A percentile compares a stretch with the other conserved stretches of the same genome.
Evolutionary conservation across 53 echinoderm and acorn worm genomes (phyloP).

Genomic region (Crossaster papposus): DNA sequence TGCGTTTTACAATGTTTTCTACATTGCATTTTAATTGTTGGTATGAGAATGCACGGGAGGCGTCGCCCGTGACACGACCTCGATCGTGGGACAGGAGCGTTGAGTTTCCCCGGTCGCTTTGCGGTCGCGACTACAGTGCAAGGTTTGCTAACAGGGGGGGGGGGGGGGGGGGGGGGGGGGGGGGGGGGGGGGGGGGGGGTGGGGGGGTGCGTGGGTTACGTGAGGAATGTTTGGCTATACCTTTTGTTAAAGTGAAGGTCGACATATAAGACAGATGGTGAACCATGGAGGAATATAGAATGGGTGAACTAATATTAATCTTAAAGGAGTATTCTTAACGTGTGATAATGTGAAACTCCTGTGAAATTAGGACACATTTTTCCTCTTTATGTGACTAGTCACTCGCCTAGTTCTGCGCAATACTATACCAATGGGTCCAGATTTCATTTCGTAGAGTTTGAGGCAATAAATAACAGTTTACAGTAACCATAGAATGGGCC

Average conservation of each 20-base stretch:
- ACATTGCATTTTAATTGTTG: neutral
- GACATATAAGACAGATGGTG: conserved; percentile 23
- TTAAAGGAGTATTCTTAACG: neutral
- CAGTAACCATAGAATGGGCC: no score
- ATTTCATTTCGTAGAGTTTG: no score
- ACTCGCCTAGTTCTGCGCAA: no score
- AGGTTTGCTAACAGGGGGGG: no score
- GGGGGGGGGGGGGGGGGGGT: no score
- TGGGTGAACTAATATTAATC: conserved; percentile 2
- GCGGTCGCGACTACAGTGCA: neutral
- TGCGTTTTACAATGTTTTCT: no score
- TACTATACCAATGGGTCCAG: no score
- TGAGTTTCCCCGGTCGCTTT: neutral
- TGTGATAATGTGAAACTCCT: neutral
- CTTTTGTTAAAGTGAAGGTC: conserved; percentile 32
- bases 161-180: neutral
- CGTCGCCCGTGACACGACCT: conserved; percentile 23
- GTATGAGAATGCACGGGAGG: neutral
- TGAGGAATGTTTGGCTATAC: neutral
- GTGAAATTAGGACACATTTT: no score
- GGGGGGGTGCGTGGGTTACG: conserved; percentile 20
- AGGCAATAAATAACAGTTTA: no score
- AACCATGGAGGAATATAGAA: no score
- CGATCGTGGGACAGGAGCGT: conserved; percentile 15
- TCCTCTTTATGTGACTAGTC: no score